Conservation (phyloP, 92 coral and sea anemone genomes). For the Plumapathes pennacea region DNA sequence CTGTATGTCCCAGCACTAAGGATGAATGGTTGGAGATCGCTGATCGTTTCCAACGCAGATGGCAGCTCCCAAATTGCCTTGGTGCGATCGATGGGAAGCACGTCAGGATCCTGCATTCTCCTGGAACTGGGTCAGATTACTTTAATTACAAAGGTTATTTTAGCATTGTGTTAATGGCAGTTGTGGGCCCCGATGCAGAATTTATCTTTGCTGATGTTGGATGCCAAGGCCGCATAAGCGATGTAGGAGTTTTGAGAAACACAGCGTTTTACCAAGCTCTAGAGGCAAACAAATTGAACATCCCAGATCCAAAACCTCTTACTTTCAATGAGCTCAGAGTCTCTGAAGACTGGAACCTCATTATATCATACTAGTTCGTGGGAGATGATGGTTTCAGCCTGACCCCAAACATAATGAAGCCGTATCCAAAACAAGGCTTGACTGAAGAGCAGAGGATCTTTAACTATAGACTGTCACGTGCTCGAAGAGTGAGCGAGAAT, state of each 20-base stretch:
- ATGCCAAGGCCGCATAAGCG: conserved; percentile 69
- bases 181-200: conserved; percentile 43
- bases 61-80: conserved; percentile 65
- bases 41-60: conserved; percentile 44
- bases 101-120: conserved; percentile 48
- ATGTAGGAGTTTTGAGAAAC: conserved; percentile 61
- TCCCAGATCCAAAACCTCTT: conserved; percentile 30
- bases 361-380: conserved; percentile 30
- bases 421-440: conserved; percentile 38
- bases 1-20: conserved; percentile 24
- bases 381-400: conserved; percentile 60
- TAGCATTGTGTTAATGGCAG: conserved; percentile 67
- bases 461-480: conserved; percentile 49
- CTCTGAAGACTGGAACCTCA: conserved; percentile 16
- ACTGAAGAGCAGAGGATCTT: conserved; percentile 40
- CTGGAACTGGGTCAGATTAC: conserved; percentile 9
- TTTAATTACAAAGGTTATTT: conserved; percentile 55
- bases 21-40: conserved; percentile 42
- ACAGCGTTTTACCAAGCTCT: conserved; percentile 52
- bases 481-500: conserved; percentile 51
- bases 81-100: conserved; percentile 53
- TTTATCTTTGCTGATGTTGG: conserved; percentile 76
- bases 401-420: conserved; percentile 33
- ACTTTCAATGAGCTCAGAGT: conserved; percentile 8
- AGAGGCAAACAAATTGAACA: conserved; percentile 5